These are phyloP conservation scores for Progne subis DNA, from an alignment of 2,113 vertebrate species.

Conservation along the genomic window DNA sequence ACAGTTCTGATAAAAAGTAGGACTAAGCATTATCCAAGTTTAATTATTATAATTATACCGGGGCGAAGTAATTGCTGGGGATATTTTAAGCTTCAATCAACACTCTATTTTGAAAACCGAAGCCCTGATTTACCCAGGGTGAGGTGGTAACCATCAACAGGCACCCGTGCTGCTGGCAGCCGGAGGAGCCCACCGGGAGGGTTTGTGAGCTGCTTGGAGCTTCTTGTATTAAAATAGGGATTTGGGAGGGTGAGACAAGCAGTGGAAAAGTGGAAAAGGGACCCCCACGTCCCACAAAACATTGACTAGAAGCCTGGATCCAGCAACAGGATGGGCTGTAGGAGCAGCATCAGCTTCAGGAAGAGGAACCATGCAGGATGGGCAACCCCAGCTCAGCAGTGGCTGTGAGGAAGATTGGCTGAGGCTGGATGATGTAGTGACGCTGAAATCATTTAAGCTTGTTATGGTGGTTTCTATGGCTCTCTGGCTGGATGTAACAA, in stretches of 20 bases:
- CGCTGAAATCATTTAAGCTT: constrained; percentile 54
- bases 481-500: constrained; percentile 60
- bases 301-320: not conserved
- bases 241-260: not conserved
- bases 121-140: constrained; percentile 3
- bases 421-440: constrained; percentile 31
- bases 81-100: constrained; percentile 60
- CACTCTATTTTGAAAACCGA: constrained; percentile 26
- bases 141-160: not conserved
- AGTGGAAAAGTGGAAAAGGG: not conserved
- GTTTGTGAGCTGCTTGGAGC: not conserved
- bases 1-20: constrained; percentile 46
- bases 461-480: constrained; percentile 58
- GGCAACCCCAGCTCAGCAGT: not conserved
- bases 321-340: not conserved
- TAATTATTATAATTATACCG: constrained; percentile 58
- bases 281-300: not conserved
- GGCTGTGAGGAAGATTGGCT: not conserved
- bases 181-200: not conserved
- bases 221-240: not conserved
- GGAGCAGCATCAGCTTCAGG: not conserved
- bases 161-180: not conserved
- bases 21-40: constrained; percentile 42
- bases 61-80: constrained; percentile 48
- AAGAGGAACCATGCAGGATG: not conserved